Conservation (phyloP, 2,797 vertebrate genomes). For the Coregonus suidteri region DNA sequence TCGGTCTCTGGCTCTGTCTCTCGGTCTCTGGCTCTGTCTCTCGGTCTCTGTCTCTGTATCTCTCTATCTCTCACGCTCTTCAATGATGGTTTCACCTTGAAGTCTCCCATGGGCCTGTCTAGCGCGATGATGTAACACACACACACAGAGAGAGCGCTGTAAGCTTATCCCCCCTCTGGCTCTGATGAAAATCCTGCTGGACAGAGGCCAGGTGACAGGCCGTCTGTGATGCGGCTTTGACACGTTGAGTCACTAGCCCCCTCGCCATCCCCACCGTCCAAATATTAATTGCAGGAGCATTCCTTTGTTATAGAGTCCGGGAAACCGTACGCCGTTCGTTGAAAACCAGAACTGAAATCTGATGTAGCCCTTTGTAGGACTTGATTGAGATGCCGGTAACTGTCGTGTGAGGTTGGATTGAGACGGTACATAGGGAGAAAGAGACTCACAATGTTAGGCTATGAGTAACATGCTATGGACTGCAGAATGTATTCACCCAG, state of each 20-base stretch:
- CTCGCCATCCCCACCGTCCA: neutral
- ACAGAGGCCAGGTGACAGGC: slow-evolving; percentile 2
- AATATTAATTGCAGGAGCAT: slow-evolving; percentile 7
- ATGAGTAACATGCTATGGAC: neutral
- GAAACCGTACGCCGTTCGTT: neutral
- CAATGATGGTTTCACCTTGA: neutral
- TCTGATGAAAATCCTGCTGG: neutral
- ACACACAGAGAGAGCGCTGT: neutral
- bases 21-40: too few species aligned
- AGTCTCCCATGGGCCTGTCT: neutral
- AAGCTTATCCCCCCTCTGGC: neutral
- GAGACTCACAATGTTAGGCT: neutral
- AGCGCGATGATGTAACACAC: neutral
- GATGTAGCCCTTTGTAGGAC: neutral
- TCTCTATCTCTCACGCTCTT: neutral
- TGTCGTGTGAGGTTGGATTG: neutral
- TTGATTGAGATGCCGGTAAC: neutral
- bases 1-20: neutral
- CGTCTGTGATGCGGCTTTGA: neutral
- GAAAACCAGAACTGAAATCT: neutral
- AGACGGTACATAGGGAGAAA: neutral
- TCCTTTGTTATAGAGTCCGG: neutral
- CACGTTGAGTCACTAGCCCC: neutral
- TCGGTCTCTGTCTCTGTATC: neutral
- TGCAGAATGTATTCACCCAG: neutral